Conservation (phyloP, 35 echinoderm and acorn worm genomes). For the Diadema setosum region DNA sequence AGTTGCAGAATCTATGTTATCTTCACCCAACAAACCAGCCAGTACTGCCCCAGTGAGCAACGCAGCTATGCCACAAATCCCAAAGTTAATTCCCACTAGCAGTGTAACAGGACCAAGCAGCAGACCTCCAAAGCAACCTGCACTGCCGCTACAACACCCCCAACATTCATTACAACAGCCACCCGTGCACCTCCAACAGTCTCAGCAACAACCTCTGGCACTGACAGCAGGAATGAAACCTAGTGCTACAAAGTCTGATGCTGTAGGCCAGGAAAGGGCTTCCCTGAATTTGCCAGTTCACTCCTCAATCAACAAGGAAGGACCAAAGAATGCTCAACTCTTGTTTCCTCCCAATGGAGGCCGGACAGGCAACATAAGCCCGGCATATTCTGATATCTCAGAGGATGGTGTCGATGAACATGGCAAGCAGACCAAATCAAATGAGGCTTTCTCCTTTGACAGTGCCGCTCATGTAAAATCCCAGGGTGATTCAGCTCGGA, state of each 20-base stretch:
- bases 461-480: background rate
- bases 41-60: slow-evolving; percentile 31
- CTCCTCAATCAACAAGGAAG: background rate
- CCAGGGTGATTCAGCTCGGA: background rate
- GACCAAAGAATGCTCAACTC: background rate
- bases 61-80: slow-evolving; percentile 79
- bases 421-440: background rate
- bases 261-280: background rate
- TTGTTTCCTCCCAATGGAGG: background rate
- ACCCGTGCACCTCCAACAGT: slow-evolving; percentile 8
- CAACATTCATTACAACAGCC: slow-evolving; percentile 23
- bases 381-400: slow-evolving; percentile 98
- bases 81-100: slow-evolving; percentile 88
- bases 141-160: slow-evolving; percentile 18
- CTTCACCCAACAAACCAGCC: background rate
- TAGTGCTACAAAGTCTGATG: slow-evolving; percentile 6
- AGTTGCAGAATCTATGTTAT: background rate
- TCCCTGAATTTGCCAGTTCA: background rate
- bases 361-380: slow-evolving; percentile 31
- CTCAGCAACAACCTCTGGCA: slow-evolving; percentile 14
- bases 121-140: slow-evolving; percentile 25
- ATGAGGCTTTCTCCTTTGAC: background rate
- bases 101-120: slow-evolving; percentile 45
- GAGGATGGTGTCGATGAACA: slow-evolving; percentile 77
- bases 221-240: slow-evolving; percentile 28